Percentiles rank a stretch among this genome's conserved stretches.
These are phyloP conservation scores for Gymnothorax reevesii DNA, from an alignment of 2,797 vertebrate genomes.

Conservation along the genomic window DNA sequence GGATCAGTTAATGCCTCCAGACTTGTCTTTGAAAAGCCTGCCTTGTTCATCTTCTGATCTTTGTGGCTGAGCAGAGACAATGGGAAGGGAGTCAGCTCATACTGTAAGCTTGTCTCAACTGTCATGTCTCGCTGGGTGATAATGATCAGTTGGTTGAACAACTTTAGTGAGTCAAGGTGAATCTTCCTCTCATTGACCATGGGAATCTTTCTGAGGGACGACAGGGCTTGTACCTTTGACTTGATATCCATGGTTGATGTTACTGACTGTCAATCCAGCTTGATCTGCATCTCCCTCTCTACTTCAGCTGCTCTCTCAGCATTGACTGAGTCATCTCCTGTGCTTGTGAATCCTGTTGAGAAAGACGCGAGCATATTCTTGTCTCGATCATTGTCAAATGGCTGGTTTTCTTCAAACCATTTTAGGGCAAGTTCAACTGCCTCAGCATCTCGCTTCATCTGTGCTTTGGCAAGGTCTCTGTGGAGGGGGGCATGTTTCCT, in stretches of 20 bases:
- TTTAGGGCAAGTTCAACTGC: slow-evolving; percentile 3
- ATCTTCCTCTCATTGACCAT: slow-evolving; percentile 6
- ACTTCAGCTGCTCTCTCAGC: slow-evolving; percentile 8
- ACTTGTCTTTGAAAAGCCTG: too few species aligned
- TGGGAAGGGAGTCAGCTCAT: too few species aligned
- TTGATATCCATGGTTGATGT: background rate
- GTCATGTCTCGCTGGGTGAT: background rate
- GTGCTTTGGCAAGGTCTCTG: background rate
- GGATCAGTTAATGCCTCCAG: too few species aligned
- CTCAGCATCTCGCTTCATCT: background rate
- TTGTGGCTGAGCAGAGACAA: too few species aligned
- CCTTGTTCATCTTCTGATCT: too few species aligned
- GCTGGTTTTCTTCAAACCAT: background rate
- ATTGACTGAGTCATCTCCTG: background rate
- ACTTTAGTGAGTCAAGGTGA: background rate
- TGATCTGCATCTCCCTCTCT: slow-evolving; percentile 8
- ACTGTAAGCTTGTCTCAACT: slow-evolving; percentile 9
- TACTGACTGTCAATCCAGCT: background rate
- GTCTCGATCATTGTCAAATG: background rate
- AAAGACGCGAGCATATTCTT: background rate
- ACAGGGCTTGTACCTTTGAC: background rate
- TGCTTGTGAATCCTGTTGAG: background rate
- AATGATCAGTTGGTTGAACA: slow-evolving; percentile 13
- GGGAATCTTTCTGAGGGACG: background rate
- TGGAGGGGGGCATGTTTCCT: too few species aligned